Conservation (phyloP, 2,113 vertebrate species). For the Collichthys lucidus region DNA sequence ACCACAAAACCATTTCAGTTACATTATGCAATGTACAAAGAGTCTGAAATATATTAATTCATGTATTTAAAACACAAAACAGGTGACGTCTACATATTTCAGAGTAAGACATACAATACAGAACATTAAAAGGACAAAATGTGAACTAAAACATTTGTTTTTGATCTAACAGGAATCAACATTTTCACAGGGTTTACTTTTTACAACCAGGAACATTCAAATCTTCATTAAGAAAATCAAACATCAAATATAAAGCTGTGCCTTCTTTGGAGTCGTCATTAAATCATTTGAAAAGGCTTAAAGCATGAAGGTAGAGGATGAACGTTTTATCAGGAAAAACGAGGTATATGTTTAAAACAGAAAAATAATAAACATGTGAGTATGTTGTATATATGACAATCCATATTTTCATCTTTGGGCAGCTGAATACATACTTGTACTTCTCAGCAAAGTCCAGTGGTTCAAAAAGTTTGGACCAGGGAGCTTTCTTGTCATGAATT, state of each 20-base stretch:
- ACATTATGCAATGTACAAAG: neutral
- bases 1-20: too few species aligned
- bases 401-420: constrained; percentile 72
- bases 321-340: neutral
- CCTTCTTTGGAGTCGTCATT: neutral
- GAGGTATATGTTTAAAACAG: neutral
- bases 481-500: constrained; percentile 88
- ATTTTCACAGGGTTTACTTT: neutral
- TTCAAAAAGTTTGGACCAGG: constrained; percentile 97
- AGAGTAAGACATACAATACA: neutral
- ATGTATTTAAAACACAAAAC: neutral
- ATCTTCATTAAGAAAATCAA: neutral
- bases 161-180: neutral
- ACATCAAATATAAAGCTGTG: neutral
- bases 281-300: neutral
- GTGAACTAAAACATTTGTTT: neutral
- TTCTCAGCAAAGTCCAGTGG: constrained; percentile 95
- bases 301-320: neutral
- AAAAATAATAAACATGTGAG: neutral
- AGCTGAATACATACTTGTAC: constrained; percentile 96
- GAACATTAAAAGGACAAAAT: neutral
- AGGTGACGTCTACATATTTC: neutral
- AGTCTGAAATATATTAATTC: neutral
- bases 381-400: constrained; percentile 52
- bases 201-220: neutral